phyloP scores from a whole-genome alignment of 2,888 invertebrate species.

The Dryobota labecula region DNA sequence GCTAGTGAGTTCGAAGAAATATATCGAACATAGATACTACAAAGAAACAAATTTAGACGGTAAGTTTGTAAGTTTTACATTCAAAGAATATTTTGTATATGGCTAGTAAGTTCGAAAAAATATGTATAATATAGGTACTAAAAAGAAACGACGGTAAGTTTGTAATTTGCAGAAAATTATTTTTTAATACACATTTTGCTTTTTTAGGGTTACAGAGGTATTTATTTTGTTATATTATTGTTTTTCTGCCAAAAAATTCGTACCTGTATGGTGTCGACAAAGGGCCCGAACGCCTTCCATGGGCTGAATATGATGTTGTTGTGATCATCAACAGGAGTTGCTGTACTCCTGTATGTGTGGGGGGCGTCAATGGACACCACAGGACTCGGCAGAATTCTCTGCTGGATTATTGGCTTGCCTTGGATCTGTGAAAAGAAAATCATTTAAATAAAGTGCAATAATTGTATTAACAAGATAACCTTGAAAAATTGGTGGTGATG shows the following conservation, averaged over 20 bases:
- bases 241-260: background rate
- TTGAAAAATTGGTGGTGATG: too few relatives aligned
- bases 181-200: too few relatives aligned
- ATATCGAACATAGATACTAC: too few relatives aligned
- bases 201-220: too few relatives aligned
- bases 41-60: too few relatives aligned
- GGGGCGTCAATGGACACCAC: slow-evolving; percentile 84
- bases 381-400: slow-evolving; percentile 86
- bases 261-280: slow-evolving; percentile 87
- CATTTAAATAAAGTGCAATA: background rate
- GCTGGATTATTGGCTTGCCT: slow-evolving; percentile 88
- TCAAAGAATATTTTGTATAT: too few relatives aligned
- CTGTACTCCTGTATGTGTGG: slow-evolving; percentile 71
- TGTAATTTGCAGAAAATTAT: too few relatives aligned
- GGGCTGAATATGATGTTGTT: slow-evolving; percentile 88
- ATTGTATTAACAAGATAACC: background rate
- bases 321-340: slow-evolving; percentile 82
- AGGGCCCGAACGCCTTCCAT: slow-evolving; percentile 88
- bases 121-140: too few relatives aligned
- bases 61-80: too few relatives aligned
- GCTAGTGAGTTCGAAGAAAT: too few relatives aligned
- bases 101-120: too few relatives aligned
- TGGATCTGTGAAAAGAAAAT: slow-evolving; percentile 77
- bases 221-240: slow-evolving; percentile 12
- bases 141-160: too few relatives aligned